Conservation (phyloP, 2,113 vertebrate species). For the Nothocercus nigrocapillus region DNA sequence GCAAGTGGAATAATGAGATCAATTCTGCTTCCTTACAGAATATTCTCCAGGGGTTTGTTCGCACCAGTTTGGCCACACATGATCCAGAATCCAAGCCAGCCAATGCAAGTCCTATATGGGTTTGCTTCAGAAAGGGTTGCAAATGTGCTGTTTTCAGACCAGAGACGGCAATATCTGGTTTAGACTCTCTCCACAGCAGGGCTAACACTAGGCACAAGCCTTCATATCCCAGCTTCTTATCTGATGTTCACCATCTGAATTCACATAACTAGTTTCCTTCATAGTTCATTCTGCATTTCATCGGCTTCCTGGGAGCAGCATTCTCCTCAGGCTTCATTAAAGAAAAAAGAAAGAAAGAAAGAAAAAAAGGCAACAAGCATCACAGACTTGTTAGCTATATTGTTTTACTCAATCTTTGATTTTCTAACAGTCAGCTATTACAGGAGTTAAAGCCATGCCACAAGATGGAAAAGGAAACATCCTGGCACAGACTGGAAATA, state of each 20-base stretch:
- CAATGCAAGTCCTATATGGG: fast-evolving
- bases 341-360: neutral
- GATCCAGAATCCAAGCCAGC: neutral
- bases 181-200: neutral
- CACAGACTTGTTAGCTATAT: neutral
- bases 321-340: neutral
- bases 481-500: neutral
- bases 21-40: neutral
- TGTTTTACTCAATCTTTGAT: neutral
- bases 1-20: fast-evolving
- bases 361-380: neutral
- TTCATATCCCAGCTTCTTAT: neutral
- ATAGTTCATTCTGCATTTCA: neutral
- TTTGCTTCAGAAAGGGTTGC: neutral
- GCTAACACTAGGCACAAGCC: neutral
- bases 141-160: neutral
- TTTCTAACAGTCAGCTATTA: neutral
- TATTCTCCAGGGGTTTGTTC: neutral
- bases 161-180: fast-evolving
- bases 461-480: neutral
- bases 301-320: neutral
- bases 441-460: neutral
- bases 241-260: neutral
- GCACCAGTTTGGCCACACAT: neutral
- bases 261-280: neutral